Evolutionary conservation across 2,797 vertebrate genomes (phyloP).

Genomic region (Hapalemur alaotrensis): DNA sequence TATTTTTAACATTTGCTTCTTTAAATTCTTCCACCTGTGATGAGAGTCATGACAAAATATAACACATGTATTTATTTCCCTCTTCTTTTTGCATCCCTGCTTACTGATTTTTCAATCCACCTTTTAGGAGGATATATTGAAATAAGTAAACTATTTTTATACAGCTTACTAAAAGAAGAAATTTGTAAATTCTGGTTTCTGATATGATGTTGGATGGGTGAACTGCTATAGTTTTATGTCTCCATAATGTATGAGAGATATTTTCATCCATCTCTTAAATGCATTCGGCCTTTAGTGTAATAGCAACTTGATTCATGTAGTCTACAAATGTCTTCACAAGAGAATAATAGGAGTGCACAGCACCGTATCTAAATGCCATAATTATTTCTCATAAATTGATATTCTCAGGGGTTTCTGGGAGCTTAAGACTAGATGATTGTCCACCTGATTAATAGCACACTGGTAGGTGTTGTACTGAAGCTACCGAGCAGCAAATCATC

Average conservation of each 20-base stretch:
- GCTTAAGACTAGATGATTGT: background rate
- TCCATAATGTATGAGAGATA: background rate
- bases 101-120: background rate
- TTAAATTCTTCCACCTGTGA: background rate
- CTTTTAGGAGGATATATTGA: background rate
- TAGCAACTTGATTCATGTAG: background rate
- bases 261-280: background rate
- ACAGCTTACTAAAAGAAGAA: background rate
- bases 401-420: slow-evolving; percentile 9
- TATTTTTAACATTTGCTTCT: slow-evolving; percentile 33
- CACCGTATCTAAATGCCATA: background rate
- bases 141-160: slow-evolving; percentile 27
- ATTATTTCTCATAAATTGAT: slow-evolving; percentile 10
- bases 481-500: background rate
- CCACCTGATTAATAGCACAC: background rate
- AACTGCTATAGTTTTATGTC: background rate
- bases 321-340: background rate
- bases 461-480: background rate
- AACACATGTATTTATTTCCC: background rate
- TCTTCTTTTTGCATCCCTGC: background rate
- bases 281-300: background rate
- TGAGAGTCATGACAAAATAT: background rate
- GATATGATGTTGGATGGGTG: background rate
- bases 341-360: background rate
- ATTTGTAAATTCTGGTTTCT: background rate